Evolutionary conservation across 2,888 invertebrate species (phyloP).

Genomic region (Parnassius smintheus): DNA sequence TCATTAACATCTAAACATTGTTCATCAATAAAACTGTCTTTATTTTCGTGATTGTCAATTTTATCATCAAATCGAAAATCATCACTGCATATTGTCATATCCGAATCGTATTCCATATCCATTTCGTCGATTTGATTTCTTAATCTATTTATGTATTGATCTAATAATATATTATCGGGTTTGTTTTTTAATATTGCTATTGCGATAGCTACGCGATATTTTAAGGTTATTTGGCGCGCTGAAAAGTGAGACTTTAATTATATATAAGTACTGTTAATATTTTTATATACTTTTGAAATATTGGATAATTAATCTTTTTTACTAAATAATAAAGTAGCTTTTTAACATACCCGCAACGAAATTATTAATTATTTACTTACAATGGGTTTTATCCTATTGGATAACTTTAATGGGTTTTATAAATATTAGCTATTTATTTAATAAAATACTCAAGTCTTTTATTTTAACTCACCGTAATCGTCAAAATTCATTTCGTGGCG

Average conservation of each 20-base stretch:
- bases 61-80: slow-evolving; percentile 47
- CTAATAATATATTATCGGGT: slow-evolving; percentile 42
- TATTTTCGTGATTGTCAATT: not conserved
- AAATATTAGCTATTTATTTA: too few species aligned
- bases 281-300: too few species aligned
- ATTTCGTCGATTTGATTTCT: slow-evolving; percentile 39
- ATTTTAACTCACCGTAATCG: slow-evolving; percentile 49
- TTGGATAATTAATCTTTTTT: too few species aligned
- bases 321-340: too few species aligned
- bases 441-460: too few species aligned
- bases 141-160: slow-evolving; percentile 44
- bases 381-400: too few species aligned
- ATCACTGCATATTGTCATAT: slow-evolving; percentile 47
- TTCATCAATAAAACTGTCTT: not conserved
- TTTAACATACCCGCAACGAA: too few species aligned
- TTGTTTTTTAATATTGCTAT: slow-evolving; percentile 52
- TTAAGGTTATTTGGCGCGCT: slow-evolving; percentile 52
- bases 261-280: too few species aligned
- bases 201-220: slow-evolving; percentile 49
- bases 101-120: slow-evolving; percentile 37
- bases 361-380: too few species aligned
- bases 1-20: not conserved
- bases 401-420: too few species aligned
- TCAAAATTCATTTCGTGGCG: slow-evolving; percentile 52
- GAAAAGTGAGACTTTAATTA: not conserved